phyloP scores from a whole-genome alignment of 2,113 vertebrate genomes.

The Noturus placidus region DNA sequence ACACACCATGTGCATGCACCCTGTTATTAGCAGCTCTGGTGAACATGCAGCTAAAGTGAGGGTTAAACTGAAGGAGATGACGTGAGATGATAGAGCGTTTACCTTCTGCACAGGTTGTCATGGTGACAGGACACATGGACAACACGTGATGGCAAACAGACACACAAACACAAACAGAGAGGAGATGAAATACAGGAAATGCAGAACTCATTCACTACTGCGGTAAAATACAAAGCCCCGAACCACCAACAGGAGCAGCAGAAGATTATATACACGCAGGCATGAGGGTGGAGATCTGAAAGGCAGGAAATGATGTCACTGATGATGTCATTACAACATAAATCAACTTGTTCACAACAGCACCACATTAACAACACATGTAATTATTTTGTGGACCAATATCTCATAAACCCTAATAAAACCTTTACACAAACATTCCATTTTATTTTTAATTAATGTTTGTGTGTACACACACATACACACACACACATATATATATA shows the following conservation, averaged over 20 bases:
- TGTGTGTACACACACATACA: too few species aligned
- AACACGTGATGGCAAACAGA: slow-evolving; percentile 54
- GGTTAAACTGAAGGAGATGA: neutral
- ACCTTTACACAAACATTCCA: neutral
- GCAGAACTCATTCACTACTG: neutral
- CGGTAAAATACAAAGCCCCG: neutral
- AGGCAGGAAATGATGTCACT: neutral
- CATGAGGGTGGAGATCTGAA: neutral
- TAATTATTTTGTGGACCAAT: too few species aligned
- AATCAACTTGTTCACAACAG: neutral
- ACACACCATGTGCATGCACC: slow-evolving; percentile 40
- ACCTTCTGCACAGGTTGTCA: slow-evolving; percentile 78
- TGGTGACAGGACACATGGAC: slow-evolving; percentile 73
- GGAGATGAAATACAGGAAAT: slow-evolving; percentile 16
- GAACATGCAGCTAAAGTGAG: slow-evolving; percentile 22
- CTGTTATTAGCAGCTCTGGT: slow-evolving; percentile 36
- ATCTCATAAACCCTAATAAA: neutral
- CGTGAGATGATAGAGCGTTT: slow-evolving; percentile 56
- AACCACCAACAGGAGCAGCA: neutral
- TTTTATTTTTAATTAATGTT: neutral
- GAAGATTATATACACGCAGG: neutral
- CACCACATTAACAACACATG: neutral
- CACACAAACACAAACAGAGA: slow-evolving; percentile 6
- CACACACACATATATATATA: too few species aligned
- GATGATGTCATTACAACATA: neutral